Evolutionary conservation across 2,113 vertebrate species (phyloP), one percentile per base, ranked within the genome.

Genomic region (Ia io): DNA sequence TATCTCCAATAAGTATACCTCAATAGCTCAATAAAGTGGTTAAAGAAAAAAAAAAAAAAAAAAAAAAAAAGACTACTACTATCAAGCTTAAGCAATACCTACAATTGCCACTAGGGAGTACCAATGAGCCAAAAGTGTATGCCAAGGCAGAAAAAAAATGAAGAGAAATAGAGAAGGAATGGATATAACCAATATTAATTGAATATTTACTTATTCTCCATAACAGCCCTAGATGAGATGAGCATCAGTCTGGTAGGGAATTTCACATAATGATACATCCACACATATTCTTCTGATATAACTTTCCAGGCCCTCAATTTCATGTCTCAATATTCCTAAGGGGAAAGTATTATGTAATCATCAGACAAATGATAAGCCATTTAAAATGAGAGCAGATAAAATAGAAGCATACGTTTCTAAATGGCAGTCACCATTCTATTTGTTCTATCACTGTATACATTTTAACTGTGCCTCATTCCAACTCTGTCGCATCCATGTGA

Each of bases 101-200:
- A 73, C 1, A 63, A 49, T 37, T 53, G 32, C 91, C 97, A 95
- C 80, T 73, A 97, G 95, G 71, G 70, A 6, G 90, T 20, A 32
- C 42, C 9, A 85, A 47, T 25, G 78, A 96, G 88, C 77, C 67
- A 88, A 59, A 79, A 17, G 30, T 28, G 0, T 3, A 17, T 7
- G 4, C 8, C 4, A 13, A 20, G 13, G 13, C 61, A 13, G 56
- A n/a, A 47, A 73, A 73, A 78, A 69, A 73, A n/a, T 25, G 35
- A 40, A 37, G 37, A 47, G 23, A n/a, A 63, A 40, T 3, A 32
- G 25, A 56, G 28, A 56, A 47, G 63, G 22, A 70, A n/a, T 32
- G 40, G 28, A 51, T 9, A 35, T 25, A 83, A 70, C 1, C 67
- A 71, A 63, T 9, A 70, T 16, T 69, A 51, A 17, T 49, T 73